Evolutionary conservation across 2,797 vertebrate species (phyloP).

Genomic region (Catamblyrhynchus diadema): DNA sequence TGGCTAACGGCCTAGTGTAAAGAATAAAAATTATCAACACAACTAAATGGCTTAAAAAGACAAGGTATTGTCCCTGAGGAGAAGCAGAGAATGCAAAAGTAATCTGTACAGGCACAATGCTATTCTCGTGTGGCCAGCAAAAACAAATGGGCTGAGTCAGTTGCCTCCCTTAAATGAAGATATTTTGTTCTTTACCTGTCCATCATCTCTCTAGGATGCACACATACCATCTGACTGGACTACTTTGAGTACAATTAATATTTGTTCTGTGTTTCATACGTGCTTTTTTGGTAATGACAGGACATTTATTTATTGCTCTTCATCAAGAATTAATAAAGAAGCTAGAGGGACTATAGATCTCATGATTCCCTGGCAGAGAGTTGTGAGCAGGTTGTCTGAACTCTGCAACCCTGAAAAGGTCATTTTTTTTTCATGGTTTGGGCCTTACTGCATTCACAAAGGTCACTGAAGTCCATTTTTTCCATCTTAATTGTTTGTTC

Average conservation of each 20-base stretch:
- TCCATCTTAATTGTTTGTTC: not conserved
- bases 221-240: not conserved
- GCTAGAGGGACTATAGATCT: not conserved
- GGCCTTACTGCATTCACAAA: not conserved
- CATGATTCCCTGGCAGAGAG: not conserved
- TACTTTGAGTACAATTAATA: conserved; percentile 12
- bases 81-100: conserved; percentile 37
- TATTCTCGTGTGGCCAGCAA: conserved; percentile 56
- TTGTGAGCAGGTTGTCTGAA: not conserved
- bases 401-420: not conserved
- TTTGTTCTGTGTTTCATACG: conserved; percentile 10
- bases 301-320: conserved; percentile 35
- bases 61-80: conserved; percentile 51
- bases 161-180: conserved; percentile 2
- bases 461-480: not conserved
- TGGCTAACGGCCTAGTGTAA: conserved; percentile 60
- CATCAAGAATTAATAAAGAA: conserved; percentile 16
- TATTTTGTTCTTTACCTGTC: conserved; percentile 29
- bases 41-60: conserved; percentile 50
- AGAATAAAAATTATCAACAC: conserved; percentile 60
- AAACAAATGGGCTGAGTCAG: conserved; percentile 12
- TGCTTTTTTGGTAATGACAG: not conserved
- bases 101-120: not conserved
- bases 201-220: conserved; percentile 47
- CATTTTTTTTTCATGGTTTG: not conserved